Base-by-base conservation (phyloP, 2,797 vertebrate genomes). In the Crenichthys baileyi region DNA sequence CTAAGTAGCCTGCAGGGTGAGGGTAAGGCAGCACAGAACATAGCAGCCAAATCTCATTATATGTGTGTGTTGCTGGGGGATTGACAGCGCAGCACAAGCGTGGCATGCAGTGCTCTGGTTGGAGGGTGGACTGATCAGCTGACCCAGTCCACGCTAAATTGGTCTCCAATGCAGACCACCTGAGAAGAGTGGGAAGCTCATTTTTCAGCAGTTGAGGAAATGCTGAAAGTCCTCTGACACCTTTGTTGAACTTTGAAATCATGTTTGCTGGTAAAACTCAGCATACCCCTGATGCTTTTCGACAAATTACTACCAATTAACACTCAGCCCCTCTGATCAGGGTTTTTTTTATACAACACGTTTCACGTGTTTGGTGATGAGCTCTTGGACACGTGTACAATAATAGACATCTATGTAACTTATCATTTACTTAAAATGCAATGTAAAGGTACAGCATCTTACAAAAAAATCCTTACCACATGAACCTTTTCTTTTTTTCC, bases 121-220 rank as follows among this genome's bases (percentile, higher is more conserved):
- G 91, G 91, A 1, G 8, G 48, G 55, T 44, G 3, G 56, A 9
- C 70, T 72, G 82, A 87, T 92, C 93, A 94, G 82, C 84, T 93
- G 92, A 90, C 82, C 77, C 31, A 7, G 18, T 22, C 18, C 31
- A 12, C 6, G 0, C 92, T 94, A 94, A 91, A 91, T 92, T 29
- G 1, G 93, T 87, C 89, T 53, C 15, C 1, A 56, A 9, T 53
- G 63, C 75, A 70, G 76, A 78, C 44, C 51, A 80, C 70, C 79
- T 78, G 76, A 81, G 85, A 80, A 80, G 82, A 78, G 71, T 18
- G n/a, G 68, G 72, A 75, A 67, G 24, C 13, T 70, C 70, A 79
- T 56, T 60, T 72, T 81, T 75, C 58, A 70, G 12, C 73, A 73
- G 48, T 5, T 55, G 74, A 72, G 46, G 48, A 61, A 26, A 50